Evolutionary conservation across 2,113 vertebrate species (phyloP).

Genomic region (Trematocara marginatum): DNA sequence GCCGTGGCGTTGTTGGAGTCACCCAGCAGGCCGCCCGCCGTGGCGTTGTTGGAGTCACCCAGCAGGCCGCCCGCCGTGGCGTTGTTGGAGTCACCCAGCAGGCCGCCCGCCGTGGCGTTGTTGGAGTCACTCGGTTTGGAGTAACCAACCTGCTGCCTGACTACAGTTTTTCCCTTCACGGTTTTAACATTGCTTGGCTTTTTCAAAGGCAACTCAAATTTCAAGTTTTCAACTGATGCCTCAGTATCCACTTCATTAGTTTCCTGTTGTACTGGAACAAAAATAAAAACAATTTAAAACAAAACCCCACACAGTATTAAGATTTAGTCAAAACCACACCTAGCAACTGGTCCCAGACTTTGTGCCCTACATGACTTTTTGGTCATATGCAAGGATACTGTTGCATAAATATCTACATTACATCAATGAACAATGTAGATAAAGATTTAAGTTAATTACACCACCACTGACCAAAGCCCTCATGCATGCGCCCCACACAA

Average conservation of each 20-base stretch:
- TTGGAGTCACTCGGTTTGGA: background rate
- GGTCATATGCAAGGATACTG: background rate
- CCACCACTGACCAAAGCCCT: background rate
- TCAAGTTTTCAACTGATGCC: background rate
- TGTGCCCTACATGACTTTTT: background rate
- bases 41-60: no score
- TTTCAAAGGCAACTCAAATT: background rate
- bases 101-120: no score
- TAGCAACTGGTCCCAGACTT: background rate
- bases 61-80: no score
- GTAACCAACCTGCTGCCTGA: rapidly evolving
- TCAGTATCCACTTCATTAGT: conserved; percentile 6
- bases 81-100: background rate
- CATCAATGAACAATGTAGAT: background rate
- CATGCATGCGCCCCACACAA: background rate
- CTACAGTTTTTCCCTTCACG: background rate
- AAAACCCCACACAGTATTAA: background rate
- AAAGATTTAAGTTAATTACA: background rate
- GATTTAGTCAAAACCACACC: background rate
- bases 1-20: no score
- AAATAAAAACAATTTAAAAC: background rate
- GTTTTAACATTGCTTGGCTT: background rate
- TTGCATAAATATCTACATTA: background rate
- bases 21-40: no score
- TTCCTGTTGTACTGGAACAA: conserved; percentile 1